Base-by-base conservation (phyloP, 1,140 invertebrate species). In the Carposina sasakii region DNA sequence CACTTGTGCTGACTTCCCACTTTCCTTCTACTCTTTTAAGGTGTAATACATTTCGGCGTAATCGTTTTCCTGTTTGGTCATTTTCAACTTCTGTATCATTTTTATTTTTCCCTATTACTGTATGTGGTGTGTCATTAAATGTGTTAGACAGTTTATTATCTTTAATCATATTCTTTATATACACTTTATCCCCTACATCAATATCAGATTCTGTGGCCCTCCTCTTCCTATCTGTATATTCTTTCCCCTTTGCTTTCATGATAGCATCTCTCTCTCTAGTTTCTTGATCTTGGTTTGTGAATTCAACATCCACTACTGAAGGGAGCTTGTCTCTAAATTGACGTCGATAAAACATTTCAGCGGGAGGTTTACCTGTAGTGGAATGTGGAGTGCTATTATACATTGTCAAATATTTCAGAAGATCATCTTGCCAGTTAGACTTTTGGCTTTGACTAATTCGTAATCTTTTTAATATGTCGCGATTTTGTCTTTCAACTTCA, bases 311-410 rank as follows among this genome's bases (percentile, higher is more conserved):
- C 6, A 12, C 17, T 13, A 48, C 15, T 13, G 12, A 37, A 9
- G 45, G 24, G 13, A 36, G 22, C 23, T 48, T 48, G 19, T 66
- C 61, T 21, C 57, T 46, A 33, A 67, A 53, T 22, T 63, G 57
- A 46, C 70, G 26, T n/a, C 47, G 36, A 30, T 66, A 73, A 5
- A 77, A 36, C 30, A 77, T 36, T 53, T 73, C 63, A 3, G 66
- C 53, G 2, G 72, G 69, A 0, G 67, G 53, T 54, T 62, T 65
- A 22, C 64, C 58, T 9, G 61, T 69, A 8, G 54, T 56, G 10
- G 61, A 52, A 37, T 65, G 63, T 6, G 60, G 60, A 8, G 63
- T 71, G n/a, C 52, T 44, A n/a, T 54, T 60, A 41, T 71, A 69
- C 68, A 69, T 67, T 9, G 61, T 41, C 4, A 60, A 28, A 41